Evolutionary conservation across 1,140 invertebrate species (phyloP).

Genomic region (Apolygus lucorum): DNA sequence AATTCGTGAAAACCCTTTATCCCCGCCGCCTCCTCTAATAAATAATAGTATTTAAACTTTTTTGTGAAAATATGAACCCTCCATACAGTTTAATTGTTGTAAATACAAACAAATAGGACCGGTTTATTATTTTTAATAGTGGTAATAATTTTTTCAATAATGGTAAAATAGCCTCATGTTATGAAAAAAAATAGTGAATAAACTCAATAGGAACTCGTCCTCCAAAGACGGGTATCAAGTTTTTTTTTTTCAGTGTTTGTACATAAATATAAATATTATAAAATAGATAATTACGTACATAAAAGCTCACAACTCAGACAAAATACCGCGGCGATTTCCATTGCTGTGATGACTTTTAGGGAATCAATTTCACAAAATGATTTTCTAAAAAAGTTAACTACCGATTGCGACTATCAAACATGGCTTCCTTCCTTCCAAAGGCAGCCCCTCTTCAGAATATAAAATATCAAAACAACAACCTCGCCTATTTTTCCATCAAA

Average conservation of each 20-base stretch:
- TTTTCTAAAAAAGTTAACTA: slow-evolving; percentile 1
- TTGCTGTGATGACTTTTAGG: not conserved
- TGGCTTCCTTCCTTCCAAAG: not conserved
- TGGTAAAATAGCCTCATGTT: slow-evolving; percentile 12
- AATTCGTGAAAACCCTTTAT: no score
- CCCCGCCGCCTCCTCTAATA: not conserved
- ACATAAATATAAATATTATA: not conserved
- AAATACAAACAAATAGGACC: slow-evolving; percentile 7
- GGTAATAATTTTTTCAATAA: not conserved
- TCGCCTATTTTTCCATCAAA: slow-evolving; percentile 6
- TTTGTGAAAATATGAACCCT: slow-evolving; percentile 7
- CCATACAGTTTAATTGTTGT: not conserved
- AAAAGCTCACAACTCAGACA: not conserved
- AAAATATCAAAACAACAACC: not conserved
- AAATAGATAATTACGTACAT: not conserved
- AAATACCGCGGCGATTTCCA: not conserved
- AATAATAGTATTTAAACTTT: not conserved
- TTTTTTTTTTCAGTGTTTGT: not conserved
- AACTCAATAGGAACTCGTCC: not conserved
- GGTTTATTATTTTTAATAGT: slow-evolving; percentile 1
- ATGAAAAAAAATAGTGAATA: not conserved
- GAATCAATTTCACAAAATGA: not conserved
- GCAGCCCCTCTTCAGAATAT: not conserved
- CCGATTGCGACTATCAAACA: not conserved
- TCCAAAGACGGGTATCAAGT: not conserved